Evolutionary conservation across 2,113 vertebrate species (phyloP).

Genomic region (Scortum barcoo): DNA sequence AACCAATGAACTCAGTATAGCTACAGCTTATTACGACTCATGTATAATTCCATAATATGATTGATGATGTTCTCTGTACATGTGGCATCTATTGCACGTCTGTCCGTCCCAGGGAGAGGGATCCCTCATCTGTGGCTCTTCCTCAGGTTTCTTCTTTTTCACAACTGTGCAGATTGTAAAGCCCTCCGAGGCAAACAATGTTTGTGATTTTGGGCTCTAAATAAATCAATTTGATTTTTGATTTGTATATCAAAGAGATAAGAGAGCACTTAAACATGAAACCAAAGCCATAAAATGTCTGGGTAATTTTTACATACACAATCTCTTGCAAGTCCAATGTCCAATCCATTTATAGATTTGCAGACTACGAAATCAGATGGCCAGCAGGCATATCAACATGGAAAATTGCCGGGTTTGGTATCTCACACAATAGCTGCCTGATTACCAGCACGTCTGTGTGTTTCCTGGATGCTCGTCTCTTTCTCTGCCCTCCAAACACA

Average conservation of each 20-base stretch:
- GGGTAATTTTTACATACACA: not conserved
- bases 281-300: not conserved
- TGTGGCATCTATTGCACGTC: too few relatives aligned
- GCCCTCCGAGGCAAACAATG: too few relatives aligned
- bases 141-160: too few relatives aligned
- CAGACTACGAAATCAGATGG: constrained; percentile 11
- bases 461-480: constrained; percentile 32
- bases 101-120: too few relatives aligned
- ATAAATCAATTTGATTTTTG: too few relatives aligned
- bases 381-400: not conserved
- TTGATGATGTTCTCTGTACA: too few relatives aligned
- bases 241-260: not conserved
- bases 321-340: not conserved
- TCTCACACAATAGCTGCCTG: constrained; percentile 57
- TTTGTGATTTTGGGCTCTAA: too few relatives aligned
- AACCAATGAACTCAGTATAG: too few relatives aligned
- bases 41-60: too few relatives aligned
- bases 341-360: constrained; percentile 34
- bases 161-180: too few relatives aligned
- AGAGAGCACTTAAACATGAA: constrained; percentile 9
- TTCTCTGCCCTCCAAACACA: constrained; percentile 11
- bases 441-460: constrained; percentile 41
- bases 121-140: too few relatives aligned
- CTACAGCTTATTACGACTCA: too few relatives aligned
- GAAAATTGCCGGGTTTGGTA: constrained; percentile 47